phyloP scores from a whole-genome alignment of 2,888 invertebrate species.

The Diabrotica balteata region DNA sequence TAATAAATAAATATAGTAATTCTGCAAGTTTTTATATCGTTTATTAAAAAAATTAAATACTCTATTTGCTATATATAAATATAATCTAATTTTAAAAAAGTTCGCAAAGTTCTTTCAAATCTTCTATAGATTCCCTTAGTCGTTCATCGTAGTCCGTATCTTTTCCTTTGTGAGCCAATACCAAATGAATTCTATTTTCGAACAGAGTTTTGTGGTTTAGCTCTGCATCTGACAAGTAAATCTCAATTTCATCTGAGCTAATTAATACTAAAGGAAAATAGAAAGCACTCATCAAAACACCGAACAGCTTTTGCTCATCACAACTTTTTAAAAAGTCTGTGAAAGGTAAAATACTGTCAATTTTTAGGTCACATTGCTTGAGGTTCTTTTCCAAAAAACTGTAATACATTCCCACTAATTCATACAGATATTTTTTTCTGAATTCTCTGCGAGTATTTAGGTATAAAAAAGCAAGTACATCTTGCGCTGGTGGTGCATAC shows the following conservation, averaged over 20 bases:
- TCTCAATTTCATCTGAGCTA: constrained; percentile 40
- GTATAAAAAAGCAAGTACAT: constrained; percentile 62
- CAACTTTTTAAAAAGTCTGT: constrained; percentile 52
- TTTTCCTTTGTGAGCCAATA: constrained; percentile 44
- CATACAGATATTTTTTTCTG: constrained; percentile 45
- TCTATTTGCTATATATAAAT: too few relatives aligned
- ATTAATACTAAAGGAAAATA: constrained; percentile 52
- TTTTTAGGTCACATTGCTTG: constrained; percentile 41
- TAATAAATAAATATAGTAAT: too few relatives aligned
- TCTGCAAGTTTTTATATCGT: too few relatives aligned
- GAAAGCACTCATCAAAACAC: constrained; percentile 47
- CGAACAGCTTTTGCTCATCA: constrained; percentile 52
- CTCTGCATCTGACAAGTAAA: constrained; percentile 44
- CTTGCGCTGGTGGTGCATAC: constrained; percentile 72
- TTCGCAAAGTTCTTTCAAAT: constrained; percentile 50
- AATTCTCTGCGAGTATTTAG: constrained; percentile 50
- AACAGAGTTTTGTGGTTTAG: constrained; percentile 43
- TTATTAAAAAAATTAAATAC: too few relatives aligned
- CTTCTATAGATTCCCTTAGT: constrained; percentile 44
- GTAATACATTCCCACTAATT: constrained; percentile 53
- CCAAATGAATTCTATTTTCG: constrained; percentile 49
- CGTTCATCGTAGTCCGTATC: constrained; percentile 44
- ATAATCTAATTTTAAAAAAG: too few relatives aligned
- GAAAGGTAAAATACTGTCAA: constrained; percentile 47
- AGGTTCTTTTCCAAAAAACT: constrained; percentile 49